Base-by-base conservation (phyloP, 2,888 invertebrate genomes). In the Tryphoninae sp. region DNA sequence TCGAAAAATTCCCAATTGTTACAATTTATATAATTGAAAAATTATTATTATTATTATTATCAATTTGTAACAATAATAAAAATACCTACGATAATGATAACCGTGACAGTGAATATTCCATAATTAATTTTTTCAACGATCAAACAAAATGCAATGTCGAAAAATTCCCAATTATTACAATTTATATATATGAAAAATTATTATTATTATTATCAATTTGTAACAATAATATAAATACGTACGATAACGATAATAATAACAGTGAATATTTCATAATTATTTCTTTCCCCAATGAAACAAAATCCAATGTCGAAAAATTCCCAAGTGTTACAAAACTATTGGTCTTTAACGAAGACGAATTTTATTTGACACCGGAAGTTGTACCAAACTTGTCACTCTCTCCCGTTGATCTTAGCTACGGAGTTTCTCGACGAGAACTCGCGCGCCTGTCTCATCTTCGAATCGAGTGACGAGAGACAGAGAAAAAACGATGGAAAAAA, bases 361-460 rank as follows among this genome's bases (percentile, higher is more conserved):
- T 59, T 59, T 22, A 19, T 75, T 67, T 67, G 75, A 75, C 75
- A 75, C 75, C 75, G 75, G 75, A 75, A 75, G 22, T 58, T 75
- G 49, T 49, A 33, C 67, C 67, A 59, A 59, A 58, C 67, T 75
- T 67, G 75, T 75, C 75, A 75, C 58, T 75, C 75, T 45, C 33
- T 33, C 33, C 6, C 33, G 33, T 7, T n/a, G 58, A 45, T 33
- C 59, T 75, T 75, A 67, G 67, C 58, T 33, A 45, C 22, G 22
- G 3, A 11, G 22, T 53, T n/a, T 58, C 59, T 58, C 4, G 42
- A 42, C 13, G 26, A 75, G 65, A 75, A 45, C 67, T 49, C 67
- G 9, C 26, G 49, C 58, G 67, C 45, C 45, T 58, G 65, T 58
- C 65, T 65, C 45, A 13, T 45, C 45, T 13, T 45, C 45, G 13